Evolutionary conservation across 2,797 vertebrate species (phyloP), one percentile per base, ranked within the genome.

Genomic region (Dryobates pubescens): DNA sequence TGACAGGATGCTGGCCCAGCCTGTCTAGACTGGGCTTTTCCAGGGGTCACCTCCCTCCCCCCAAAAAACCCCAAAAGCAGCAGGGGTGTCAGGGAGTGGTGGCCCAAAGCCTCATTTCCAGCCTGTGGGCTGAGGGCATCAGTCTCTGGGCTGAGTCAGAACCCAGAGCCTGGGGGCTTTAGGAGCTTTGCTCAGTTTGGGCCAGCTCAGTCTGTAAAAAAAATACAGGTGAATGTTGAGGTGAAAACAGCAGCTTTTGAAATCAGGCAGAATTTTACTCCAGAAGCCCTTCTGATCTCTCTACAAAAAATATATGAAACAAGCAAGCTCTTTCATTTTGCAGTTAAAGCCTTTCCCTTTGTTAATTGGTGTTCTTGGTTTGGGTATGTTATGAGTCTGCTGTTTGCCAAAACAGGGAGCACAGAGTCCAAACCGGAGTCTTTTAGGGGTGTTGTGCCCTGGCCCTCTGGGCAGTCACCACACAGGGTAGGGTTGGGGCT

Each of bases 401-500:
- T 45, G 26, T 49, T 90, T 84, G 17, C 13, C 30, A 4, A 9
- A 51, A 41, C 41, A 49, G 11, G 9, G 51, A 85, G 41, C 75
- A 69, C 57, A 43, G 79, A 10, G 10, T 7, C 9, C 51, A 59
- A 5, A 73, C 6, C 17, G 0, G 49, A 38, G 27, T 1, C 17
- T 49, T 63, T 61, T 2, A 26, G 67, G 70, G 7, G 11, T 0
- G 30, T 10, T 32, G 17, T 82, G 86, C 47, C 64, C 67, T 2
- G 1, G 63, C 23, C 67, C 32, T 22, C 7, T 22, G 82, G 45
- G 67, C 38, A 6, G 69, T 32, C 24, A 2, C 43, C 18, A 6
- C 1, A 0, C 0, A 0, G 34, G 6, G 6, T n/a, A 15, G 11
- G 3, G 30, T 9, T 13, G 63, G 54, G 61, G 27, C 34, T 80